Base-by-base conservation (phyloP, 2,888 invertebrate species). In the Theristus sp. region DNA sequence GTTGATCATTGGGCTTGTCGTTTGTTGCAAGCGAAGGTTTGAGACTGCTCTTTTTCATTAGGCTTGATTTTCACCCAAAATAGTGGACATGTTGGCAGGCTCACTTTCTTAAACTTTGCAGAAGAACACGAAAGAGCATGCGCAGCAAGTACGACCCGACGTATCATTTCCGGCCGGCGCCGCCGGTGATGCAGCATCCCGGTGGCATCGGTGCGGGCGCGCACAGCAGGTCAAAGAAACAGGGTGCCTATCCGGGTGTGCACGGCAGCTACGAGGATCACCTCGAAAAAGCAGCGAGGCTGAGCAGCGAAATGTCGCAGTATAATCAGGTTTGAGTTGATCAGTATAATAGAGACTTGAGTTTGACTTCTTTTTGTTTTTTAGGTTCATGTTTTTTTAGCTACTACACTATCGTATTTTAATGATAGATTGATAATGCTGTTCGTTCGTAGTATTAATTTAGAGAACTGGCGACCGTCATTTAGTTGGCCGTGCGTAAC, bases 221-320 rank as follows among this genome's bases (percentile, higher is more conserved):
- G 27, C 24, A 13, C 52, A 24, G 22, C 26, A 47, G 58, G 58
- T 26, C 47, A 26, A 49, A 20, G 30, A 61, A 64, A 62, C 59
- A 62, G 22, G 61, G 65, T 25, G 56, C 60, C 27, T 13, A 28
- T 20, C 54, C 26, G 2, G 59, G 3, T 2, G 62, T 64, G 46
- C 67, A 68, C 55, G 64, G 64, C 3, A 65, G 67, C 58, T 72
- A 70, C 61, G 72, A 72, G 60, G 72, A 72, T 56, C 71, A 72
- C 61, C 62, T 72, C 52, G 72, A 73, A 54, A 67, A 72, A 56
- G 70, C 71, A 0, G 69, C 69, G 10, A 25, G 61, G 24, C 54
- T 61, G 24, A 54, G 54, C 54, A 54, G 54, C 28, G 54, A 54
- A 54, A 54, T 54, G 54, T 54, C 54, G 24, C 54, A 54, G 22